phyloP scores from a whole-genome alignment of 2,113 vertebrate genomes.

The Piaya cayana region DNA sequence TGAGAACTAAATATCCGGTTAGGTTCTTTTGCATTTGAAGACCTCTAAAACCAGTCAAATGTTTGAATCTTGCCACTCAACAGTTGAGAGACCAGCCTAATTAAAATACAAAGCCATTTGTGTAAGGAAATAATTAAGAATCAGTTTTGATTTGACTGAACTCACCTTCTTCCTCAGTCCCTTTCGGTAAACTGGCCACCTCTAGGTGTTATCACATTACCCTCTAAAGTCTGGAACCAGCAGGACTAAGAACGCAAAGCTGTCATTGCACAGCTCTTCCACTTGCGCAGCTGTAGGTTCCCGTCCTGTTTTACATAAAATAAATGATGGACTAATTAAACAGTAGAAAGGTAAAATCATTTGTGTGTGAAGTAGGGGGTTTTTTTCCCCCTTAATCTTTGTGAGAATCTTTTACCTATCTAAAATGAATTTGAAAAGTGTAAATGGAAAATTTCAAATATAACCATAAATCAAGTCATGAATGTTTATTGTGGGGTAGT shows the following conservation, averaged over 20 bases:
- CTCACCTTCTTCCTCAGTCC: not conserved
- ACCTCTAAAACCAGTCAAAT: not conserved
- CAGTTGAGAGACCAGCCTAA: not conserved
- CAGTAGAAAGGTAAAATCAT: not conserved
- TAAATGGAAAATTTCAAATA: not conserved
- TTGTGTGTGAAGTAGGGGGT: not conserved
- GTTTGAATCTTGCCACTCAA: not conserved
- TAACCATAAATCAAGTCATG: not conserved
- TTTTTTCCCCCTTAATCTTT: not conserved
- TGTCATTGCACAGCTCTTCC: not conserved
- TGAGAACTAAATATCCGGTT: not conserved
- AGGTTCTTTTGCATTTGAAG: not conserved
- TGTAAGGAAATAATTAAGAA: not conserved
- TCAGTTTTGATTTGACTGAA: not conserved
- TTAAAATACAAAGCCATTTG: not conserved
- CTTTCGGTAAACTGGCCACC: not conserved
- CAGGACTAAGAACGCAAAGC: not conserved
- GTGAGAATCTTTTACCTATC: not conserved
- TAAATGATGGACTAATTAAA: not conserved
- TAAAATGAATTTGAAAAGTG: not conserved
- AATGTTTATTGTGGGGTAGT: not conserved
- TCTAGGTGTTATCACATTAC: fast-evolving
- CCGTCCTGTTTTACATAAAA: not conserved
- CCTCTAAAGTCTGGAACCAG: not conserved
- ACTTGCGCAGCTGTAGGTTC: not conserved